phyloP scores from a whole-genome alignment of 2,888 invertebrate genomes.

The Lycophotia porphyrea region DNA sequence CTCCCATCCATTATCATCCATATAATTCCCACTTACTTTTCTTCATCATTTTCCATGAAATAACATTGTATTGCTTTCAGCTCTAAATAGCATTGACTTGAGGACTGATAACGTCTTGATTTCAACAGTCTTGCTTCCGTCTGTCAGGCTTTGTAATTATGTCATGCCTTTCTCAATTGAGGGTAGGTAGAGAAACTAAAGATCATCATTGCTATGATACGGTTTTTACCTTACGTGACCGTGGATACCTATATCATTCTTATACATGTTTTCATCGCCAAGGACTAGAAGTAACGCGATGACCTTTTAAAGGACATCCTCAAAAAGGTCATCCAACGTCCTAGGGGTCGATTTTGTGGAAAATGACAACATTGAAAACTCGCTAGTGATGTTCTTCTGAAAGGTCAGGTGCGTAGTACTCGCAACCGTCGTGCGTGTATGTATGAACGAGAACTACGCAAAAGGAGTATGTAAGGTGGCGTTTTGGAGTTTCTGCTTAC shows the following conservation, averaged over 20 bases:
- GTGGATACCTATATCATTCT: background rate
- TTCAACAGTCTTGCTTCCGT: slow-evolving; percentile 4
- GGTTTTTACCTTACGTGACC: too few relatives aligned
- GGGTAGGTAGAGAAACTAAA: slow-evolving; percentile 4
- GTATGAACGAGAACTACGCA: background rate
- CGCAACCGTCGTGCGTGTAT: too few relatives aligned
- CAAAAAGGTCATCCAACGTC: background rate
- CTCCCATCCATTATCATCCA: too few relatives aligned
- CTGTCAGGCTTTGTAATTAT: slow-evolving; percentile 20
- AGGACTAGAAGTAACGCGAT: background rate
- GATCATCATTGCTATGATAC: background rate
- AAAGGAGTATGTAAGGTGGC: background rate
- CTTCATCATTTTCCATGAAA: background rate
- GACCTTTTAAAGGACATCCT: background rate
- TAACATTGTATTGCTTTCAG: background rate
- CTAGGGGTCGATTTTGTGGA: too few relatives aligned
- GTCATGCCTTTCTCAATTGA: slow-evolving; percentile 8
- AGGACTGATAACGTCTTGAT: slow-evolving; percentile 14
- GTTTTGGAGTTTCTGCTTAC: background rate
- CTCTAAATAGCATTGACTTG: background rate
- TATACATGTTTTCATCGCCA: background rate
- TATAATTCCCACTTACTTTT: background rate
- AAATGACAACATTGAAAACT: background rate
- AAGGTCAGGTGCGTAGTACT: background rate
- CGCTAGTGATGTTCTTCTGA: background rate